phyloP scores from a whole-genome alignment of 1,140 invertebrate genomes.

The Brachionus plicatilis region DNA sequence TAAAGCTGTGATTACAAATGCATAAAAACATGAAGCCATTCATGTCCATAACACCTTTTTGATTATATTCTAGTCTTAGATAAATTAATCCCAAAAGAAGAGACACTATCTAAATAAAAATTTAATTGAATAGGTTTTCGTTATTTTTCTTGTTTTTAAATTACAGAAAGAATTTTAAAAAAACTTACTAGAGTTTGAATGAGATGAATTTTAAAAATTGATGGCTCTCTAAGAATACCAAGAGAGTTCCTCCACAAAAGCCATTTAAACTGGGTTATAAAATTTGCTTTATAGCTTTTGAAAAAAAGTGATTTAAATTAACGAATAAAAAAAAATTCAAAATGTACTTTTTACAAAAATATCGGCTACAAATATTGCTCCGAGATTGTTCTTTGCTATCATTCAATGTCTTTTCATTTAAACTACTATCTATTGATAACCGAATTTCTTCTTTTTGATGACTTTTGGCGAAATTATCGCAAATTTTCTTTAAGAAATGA shows the following conservation, averaged over 20 bases:
- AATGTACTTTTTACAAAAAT: background rate
- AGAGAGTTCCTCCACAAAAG: conserved; percentile 7
- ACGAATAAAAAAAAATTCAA: background rate
- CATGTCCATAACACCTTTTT: conserved; percentile 35
- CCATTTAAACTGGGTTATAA: conserved; percentile 2
- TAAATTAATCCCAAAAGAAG: conserved; percentile 34
- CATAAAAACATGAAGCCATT: conserved; percentile 25
- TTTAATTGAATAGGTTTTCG: background rate
- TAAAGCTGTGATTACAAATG: conserved; percentile 58
- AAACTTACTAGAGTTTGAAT: conserved; percentile 41
- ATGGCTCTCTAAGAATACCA: conserved; percentile 16
- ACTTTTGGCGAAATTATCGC: background rate
- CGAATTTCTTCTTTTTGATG: background rate
- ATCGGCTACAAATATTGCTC: background rate
- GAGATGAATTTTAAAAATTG: background rate
- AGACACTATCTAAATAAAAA: background rate
- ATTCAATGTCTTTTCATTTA: background rate
- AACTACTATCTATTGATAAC: background rate
- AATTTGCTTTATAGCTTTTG: background rate
- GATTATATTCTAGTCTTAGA: background rate
- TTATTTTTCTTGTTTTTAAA: background rate
- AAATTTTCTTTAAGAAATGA: background rate
- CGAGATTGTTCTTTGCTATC: background rate
- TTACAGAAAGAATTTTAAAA: background rate
- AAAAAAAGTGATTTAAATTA: background rate